Base-by-base conservation (phyloP, 1,140 invertebrate species). In the Aphaenogaster ashmeadi region DNA sequence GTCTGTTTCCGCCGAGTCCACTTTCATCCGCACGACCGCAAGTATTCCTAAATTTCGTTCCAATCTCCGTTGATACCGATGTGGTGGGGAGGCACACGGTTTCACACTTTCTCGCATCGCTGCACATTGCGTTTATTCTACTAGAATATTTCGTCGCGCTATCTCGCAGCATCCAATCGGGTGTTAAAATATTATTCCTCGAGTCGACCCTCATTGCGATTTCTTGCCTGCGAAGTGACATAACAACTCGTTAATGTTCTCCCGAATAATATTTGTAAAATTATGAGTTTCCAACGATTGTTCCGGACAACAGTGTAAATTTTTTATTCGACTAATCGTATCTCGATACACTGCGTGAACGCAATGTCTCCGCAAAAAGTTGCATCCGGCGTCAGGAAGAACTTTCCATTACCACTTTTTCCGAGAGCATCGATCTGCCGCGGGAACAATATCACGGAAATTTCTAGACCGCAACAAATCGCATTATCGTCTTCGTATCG, bases 11-110 rank as follows among this genome's bases (percentile, higher is more conserved):
- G 50, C 13, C 58, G 85, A 81, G 69, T 74, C 36, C 83, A 85
- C 89, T 91, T 91, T 91, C 90, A 86, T 91, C 58, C 81, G 86
- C 13, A 44, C 71, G 60, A 90, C 89, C 87, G 72, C 87, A 86
- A 78, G 47, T 54, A 58, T 88, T 90, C 67, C 62, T 52, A 84
- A 83, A 71, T 74, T 72, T 69, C 81, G 13, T 67, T 66, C 80
- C 86, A 62, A 72, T 87, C 86, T 80, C 86, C 84, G 50, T 72
- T 44, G 15, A 36, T 54, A 44, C 47, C 21, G 50, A 4, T 21
- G 56, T 33, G 13, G 44, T 38, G 50, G 56, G 41, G 18, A 41
- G 13, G 27, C 52, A 47, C 67, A 67, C 64, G 27, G 62, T 81
- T 91, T 91, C 58, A 88, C 89, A 90, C 89, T 88, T 91, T 88